These are phyloP conservation scores for Drosophila varians DNA, from an alignment of 1,140 invertebrate species.

Conservation along the genomic window DNA sequence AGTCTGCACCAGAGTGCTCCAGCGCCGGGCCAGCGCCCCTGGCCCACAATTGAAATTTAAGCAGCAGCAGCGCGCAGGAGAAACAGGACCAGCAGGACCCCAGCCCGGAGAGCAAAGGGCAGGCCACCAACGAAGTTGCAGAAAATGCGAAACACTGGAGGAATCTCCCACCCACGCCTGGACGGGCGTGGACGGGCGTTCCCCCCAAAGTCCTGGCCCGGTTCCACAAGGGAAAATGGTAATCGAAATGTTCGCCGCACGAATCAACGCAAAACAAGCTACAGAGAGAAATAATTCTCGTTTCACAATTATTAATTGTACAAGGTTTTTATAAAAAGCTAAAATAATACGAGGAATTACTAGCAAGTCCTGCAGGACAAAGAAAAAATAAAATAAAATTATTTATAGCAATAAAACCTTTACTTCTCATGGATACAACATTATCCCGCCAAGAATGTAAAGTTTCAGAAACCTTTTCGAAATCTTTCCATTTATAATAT, in stretches of 20 bases:
- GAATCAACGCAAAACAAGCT: constrained; percentile 57
- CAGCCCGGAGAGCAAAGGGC: constrained; percentile 26
- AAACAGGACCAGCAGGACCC: constrained; percentile 1
- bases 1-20: constrained; percentile 79
- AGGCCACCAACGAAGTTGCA: constrained; percentile 54
- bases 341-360: too few relatives aligned
- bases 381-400: too few relatives aligned
- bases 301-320: not conserved
- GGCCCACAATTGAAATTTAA: constrained; percentile 79
- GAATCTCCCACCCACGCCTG: constrained; percentile 4
- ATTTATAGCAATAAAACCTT: too few relatives aligned
- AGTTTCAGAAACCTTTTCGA: too few relatives aligned
- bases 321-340: too few relatives aligned
- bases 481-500: too few relatives aligned
- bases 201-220: not conserved
- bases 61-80: constrained; percentile 48
- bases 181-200: not conserved
- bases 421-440: too few relatives aligned
- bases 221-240: constrained; percentile 55
- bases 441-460: too few relatives aligned
- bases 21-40: constrained; percentile 68
- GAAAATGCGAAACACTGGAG: constrained; percentile 70
- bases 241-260: constrained; percentile 73
- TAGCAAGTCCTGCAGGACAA: too few relatives aligned
- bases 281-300: not conserved